Evolutionary conservation across 1,140 invertebrate genomes (phyloP).

Genomic region (Coenobita brevimanus): DNA sequence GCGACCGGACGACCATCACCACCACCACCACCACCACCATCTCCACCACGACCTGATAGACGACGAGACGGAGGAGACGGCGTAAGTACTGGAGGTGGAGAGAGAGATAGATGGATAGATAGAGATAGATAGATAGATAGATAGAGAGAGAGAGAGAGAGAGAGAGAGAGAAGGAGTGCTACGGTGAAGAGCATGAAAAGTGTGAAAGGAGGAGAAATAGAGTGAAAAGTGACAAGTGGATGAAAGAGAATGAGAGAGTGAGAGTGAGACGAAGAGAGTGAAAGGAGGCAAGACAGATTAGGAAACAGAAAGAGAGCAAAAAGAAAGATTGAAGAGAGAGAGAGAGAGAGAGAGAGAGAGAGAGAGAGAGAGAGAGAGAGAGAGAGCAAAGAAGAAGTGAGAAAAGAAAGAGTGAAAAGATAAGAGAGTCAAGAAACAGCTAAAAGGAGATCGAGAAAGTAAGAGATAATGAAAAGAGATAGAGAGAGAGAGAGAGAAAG

Average conservation of each 20-base stretch:
- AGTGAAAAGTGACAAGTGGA: neutral
- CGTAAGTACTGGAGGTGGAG: constrained; percentile 22
- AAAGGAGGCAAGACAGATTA: constrained; percentile 15
- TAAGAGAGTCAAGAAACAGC: neutral
- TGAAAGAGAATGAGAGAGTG: neutral
- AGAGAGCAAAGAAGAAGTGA: neutral
- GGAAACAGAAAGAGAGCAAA: constrained; percentile 5
- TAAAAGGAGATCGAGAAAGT: neutral
- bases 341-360: constrained; percentile 8
- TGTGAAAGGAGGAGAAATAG: neutral
- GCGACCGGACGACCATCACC: neutral
- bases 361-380: neutral
- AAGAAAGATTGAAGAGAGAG: too few species aligned
- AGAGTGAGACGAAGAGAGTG: constrained; percentile 43
- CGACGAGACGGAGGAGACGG: constrained; percentile 38
- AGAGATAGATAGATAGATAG: neutral
- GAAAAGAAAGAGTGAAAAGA: neutral
- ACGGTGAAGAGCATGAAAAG: neutral
- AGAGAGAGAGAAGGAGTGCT: neutral
- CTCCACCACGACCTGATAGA: neutral
- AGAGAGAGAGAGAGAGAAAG: too few species aligned
- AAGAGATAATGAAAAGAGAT: neutral
- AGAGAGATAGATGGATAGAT: neutral
- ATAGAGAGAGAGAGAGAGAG: constrained; percentile 5
- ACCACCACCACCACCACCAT: constrained; percentile 18